phyloP scores from a whole-genome alignment of 2,797 vertebrate genomes.

The Aulostomus chinensis region DNA sequence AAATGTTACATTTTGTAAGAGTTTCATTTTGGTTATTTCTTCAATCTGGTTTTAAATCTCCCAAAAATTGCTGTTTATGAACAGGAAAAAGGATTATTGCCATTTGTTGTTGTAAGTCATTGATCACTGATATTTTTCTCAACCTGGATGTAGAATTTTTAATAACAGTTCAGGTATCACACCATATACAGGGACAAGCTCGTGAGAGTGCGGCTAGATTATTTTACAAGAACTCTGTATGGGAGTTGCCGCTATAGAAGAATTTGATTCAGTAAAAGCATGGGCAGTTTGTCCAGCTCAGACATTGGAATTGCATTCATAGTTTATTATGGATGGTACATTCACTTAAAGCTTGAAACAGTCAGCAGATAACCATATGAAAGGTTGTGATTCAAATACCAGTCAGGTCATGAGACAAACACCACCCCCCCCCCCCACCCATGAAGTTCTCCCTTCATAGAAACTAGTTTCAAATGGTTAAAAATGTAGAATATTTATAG shows the following conservation, averaged over 20 bases:
- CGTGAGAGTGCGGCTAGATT: no score
- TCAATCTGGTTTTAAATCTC: not conserved
- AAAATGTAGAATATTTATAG: slow-evolving; percentile 18
- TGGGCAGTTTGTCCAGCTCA: not conserved
- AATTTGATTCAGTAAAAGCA: not conserved
- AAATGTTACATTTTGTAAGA: no score
- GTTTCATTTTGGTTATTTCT: no score
- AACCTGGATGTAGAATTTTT: not conserved
- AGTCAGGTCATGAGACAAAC: not conserved
- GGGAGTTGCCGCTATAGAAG: not conserved
- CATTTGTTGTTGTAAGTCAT: not conserved
- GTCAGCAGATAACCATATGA: no score
- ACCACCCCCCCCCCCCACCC: no score
- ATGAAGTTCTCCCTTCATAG: no score
- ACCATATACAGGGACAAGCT: no score
- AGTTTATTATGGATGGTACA: no score
- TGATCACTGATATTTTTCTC: not conserved
- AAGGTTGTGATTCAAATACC: no score
- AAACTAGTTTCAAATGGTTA: slow-evolving; percentile 2
- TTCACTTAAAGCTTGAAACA: no score
- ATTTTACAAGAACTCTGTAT: no score
- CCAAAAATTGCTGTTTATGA: not conserved
- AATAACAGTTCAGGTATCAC: no score
- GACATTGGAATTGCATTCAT: not conserved
- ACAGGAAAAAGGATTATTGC: not conserved